Conservation (phyloP, 2,113 vertebrate genomes). For the Capra hircus region DNA sequence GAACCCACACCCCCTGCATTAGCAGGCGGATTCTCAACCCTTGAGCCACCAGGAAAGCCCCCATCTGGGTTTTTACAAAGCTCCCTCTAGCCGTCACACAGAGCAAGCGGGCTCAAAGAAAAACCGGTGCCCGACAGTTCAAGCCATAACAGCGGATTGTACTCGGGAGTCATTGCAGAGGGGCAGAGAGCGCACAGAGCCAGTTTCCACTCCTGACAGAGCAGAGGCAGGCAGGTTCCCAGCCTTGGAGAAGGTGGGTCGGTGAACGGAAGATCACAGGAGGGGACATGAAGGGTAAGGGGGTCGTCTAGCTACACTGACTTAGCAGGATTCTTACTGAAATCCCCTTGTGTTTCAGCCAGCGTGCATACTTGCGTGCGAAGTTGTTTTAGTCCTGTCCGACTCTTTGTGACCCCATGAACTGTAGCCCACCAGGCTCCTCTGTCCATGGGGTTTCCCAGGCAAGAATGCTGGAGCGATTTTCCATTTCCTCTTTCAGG, state of each 20-base stretch:
- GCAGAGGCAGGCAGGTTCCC: neutral
- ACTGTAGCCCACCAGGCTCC: neutral
- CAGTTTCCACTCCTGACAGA: neutral
- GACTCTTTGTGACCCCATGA: neutral
- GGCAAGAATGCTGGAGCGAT: neutral
- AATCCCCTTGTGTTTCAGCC: neutral
- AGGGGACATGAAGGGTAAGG: neutral
- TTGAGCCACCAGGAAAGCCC: neutral
- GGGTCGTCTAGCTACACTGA: neutral
- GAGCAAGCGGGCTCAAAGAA: neutral
- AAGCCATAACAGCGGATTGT: neutral
- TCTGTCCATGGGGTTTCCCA: neutral
- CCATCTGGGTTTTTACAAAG: neutral
- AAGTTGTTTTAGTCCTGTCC: neutral
- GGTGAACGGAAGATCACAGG: neutral
- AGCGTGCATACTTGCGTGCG: accelerated
- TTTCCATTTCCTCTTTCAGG: neutral
- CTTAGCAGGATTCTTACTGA: neutral
- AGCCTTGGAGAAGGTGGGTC: neutral
- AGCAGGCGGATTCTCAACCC: neutral
- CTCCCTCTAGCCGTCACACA: neutral
- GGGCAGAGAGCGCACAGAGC: neutral
- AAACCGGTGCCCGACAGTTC: neutral
- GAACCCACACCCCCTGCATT: neutral
- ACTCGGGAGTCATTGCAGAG: neutral